Conservation (phyloP, 2,797 vertebrate species). For the Rhincodon typus region DNA sequence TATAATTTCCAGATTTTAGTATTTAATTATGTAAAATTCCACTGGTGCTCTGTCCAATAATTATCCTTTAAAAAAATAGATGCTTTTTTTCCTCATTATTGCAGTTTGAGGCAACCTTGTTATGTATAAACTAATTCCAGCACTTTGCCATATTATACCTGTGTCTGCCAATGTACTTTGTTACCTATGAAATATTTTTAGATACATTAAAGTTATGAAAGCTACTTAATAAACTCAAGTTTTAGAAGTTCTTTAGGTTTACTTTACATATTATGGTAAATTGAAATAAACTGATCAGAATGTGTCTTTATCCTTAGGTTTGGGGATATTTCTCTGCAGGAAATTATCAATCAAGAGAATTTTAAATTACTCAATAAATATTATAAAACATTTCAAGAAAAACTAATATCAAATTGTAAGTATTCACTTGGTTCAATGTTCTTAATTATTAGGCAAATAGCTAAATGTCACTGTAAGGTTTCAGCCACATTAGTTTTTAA, state of each 20-base stretch:
- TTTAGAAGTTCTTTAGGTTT: not conserved
- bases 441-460: not conserved
- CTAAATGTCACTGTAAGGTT: not conserved
- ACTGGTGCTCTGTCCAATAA: not conserved
- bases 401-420: conserved; percentile 87
- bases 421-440: conserved; percentile 42
- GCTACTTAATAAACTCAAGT: not conserved
- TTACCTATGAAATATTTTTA: not conserved
- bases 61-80: not conserved
- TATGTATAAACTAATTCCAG: not conserved
- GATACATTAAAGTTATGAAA: not conserved
- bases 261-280: not conserved
- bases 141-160: not conserved
- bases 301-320: conserved; percentile 65
- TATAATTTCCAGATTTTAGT: not conserved
- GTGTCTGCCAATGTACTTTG: not conserved
- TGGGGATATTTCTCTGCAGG: conserved; percentile 92
- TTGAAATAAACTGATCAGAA: not conserved
- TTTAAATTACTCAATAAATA: conserved; percentile 86
- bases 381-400: conserved; percentile 83
- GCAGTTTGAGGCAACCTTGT: not conserved
- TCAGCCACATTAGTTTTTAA: not conserved
- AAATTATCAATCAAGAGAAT: conserved; percentile 95
- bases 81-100: not conserved
- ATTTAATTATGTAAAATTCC: not conserved